Evolutionary conservation across 2,113 vertebrate species (phyloP).

Genomic region (Aegotheles bennettii): DNA sequence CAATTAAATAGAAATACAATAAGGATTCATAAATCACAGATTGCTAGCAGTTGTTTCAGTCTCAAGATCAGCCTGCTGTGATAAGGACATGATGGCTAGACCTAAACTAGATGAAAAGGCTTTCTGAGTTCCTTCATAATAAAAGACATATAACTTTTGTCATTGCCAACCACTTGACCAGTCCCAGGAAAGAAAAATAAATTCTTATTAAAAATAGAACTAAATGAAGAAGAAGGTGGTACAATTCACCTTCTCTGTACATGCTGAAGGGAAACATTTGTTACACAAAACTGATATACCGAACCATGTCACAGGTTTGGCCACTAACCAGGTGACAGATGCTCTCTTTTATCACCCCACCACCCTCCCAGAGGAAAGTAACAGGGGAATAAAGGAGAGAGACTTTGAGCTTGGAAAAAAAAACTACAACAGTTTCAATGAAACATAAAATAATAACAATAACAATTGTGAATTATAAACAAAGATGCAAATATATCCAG

Average conservation of each 20-base stretch:
- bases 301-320: too few species aligned
- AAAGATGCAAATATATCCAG: too few species aligned
- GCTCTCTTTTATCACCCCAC: too few species aligned
- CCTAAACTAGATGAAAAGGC: neutral
- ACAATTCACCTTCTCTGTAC: neutral
- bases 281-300: neutral
- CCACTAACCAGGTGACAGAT: too few species aligned
- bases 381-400: too few species aligned
- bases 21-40: neutral
- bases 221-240: neutral
- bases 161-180: neutral
- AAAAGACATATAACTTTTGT: neutral
- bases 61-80: neutral
- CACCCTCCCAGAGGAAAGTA: too few species aligned
- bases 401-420: too few species aligned
- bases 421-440: too few species aligned
- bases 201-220: neutral
- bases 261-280: neutral
- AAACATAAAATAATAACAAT: too few species aligned
- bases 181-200: neutral
- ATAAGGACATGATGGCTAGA: neutral
- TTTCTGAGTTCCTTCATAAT: neutral
- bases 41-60: neutral
- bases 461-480: too few species aligned
- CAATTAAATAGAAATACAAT: neutral